Evolutionary conservation across 2,113 vertebrate genomes (phyloP).

Genomic region (Callopanchax toddi): DNA sequence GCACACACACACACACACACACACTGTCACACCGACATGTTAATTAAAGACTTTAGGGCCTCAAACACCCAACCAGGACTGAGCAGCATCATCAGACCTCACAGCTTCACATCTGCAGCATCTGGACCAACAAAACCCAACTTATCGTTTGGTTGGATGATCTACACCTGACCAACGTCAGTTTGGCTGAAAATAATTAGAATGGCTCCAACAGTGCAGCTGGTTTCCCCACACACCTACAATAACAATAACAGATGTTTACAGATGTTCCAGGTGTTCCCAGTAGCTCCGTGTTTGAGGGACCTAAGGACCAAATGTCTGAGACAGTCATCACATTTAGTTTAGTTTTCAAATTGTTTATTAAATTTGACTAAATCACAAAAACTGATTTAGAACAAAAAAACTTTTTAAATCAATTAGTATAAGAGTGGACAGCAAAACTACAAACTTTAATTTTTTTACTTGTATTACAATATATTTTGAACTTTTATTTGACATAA

Average conservation of each 20-base stretch:
- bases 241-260: not conserved
- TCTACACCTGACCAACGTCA: not conserved
- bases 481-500: no score
- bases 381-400: no score
- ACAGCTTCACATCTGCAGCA: not conserved
- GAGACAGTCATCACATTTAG: slow-evolving; percentile 22
- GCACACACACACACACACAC: not conserved
- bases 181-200: not conserved
- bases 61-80: not conserved
- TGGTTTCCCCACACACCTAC: not conserved
- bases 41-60: slow-evolving; percentile 54
- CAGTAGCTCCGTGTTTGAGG: not conserved
- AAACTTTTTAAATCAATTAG: no score
- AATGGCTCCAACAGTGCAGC: not conserved
- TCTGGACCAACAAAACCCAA: not conserved
- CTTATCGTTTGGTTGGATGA: not conserved
- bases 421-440: no score
- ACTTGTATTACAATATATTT: no score
- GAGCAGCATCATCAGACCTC: not conserved
- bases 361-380: no score
- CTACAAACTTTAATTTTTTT: no score
- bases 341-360: no score
- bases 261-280: not conserved
- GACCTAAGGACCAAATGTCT: slow-evolving; percentile 6
- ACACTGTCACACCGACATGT: slow-evolving; percentile 54